These are phyloP conservation scores for Sthenelais limicola DNA, from an alignment of 2,888 invertebrate genomes.

Conservation along the genomic window DNA sequence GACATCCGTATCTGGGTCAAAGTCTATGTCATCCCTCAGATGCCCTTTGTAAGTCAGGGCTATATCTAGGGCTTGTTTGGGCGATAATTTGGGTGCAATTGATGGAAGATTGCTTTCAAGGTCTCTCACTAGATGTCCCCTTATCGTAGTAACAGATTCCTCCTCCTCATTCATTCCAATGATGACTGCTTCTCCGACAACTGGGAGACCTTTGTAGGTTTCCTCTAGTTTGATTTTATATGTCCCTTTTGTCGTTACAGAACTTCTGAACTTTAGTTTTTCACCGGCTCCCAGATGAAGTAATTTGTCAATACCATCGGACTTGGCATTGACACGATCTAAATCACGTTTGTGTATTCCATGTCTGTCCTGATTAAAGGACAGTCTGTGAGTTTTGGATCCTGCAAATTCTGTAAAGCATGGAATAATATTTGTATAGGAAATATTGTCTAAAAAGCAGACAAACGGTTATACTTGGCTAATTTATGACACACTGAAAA, in stretches of 20 bases:
- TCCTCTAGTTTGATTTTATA: constrained; percentile 52
- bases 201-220: constrained; percentile 51
- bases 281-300: constrained; percentile 9
- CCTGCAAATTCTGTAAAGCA: no score
- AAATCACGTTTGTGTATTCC: no score
- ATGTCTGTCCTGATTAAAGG: no score
- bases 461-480: no score
- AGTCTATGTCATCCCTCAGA: not conserved
- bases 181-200: constrained; percentile 53
- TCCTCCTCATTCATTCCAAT: constrained; percentile 47
- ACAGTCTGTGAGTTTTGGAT: no score
- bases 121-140: constrained; percentile 46
- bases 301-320: no score
- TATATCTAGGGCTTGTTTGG: constrained; percentile 6
- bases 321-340: no score
- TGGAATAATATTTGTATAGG: no score
- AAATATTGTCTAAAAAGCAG: no score
- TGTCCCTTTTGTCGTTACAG: constrained; percentile 50
- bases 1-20: constrained; percentile 3
- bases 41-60: not conserved
- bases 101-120: not conserved
- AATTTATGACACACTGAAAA: no score
- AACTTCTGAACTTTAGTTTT: not conserved
- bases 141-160: constrained; percentile 50
- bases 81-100: not conserved